Evolutionary conservation across 2,113 vertebrate genomes (phyloP).

Genomic region (Melierax canorus): DNA sequence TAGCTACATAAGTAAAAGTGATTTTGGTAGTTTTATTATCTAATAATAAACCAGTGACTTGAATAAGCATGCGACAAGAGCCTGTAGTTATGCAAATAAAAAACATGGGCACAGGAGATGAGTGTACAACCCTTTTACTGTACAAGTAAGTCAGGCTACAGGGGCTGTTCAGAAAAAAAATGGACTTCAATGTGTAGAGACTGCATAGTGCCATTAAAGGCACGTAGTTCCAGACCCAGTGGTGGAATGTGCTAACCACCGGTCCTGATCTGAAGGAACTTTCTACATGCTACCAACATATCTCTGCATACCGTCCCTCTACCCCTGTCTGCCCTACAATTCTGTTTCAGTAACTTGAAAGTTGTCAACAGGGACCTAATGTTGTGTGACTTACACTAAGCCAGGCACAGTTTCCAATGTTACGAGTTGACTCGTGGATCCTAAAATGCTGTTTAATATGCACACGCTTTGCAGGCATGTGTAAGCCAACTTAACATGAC

Average conservation of each 20-base stretch:
- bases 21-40: not conserved
- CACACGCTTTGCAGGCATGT: not conserved
- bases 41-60: not conserved
- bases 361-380: not conserved
- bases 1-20: not conserved
- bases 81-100: not conserved
- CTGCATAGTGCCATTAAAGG: not conserved
- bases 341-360: not conserved
- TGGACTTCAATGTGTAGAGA: not conserved
- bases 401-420: not conserved
- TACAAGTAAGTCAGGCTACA: not conserved
- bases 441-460: not conserved
- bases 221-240: not conserved
- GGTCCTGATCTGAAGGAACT: not conserved
- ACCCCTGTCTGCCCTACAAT: not conserved
- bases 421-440: not conserved
- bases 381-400: not conserved
- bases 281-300: not conserved
- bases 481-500: not conserved
- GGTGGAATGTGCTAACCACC: not conserved
- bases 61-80: not conserved
- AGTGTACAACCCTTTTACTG: not conserved
- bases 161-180: not conserved
- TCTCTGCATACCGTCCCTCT: not conserved
- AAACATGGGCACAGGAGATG: not conserved